Conservation (phyloP, 2,888 invertebrate species). For the Rotaria socialis region DNA sequence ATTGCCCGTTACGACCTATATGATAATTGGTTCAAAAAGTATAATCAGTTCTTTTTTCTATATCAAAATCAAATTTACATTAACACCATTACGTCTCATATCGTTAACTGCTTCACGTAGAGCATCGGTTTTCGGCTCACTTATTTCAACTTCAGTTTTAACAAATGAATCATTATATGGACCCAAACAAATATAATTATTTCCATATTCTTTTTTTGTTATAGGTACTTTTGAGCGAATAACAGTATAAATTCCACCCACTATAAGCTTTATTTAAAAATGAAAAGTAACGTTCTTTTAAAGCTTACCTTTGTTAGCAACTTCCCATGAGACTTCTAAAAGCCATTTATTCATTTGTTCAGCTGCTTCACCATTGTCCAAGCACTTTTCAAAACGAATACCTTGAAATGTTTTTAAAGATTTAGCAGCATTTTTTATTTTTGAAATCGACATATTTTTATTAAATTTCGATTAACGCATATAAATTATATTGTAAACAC, state of each 20-base stretch:
- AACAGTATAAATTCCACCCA: slow-evolving; percentile 98
- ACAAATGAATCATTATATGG: slow-evolving; percentile 91
- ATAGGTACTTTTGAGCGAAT: slow-evolving; percentile 93
- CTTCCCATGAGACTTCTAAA: slow-evolving; percentile 97
- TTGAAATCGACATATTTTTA: slow-evolving; percentile 39
- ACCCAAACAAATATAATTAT: slow-evolving; percentile 86
- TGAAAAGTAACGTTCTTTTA: too few species aligned
- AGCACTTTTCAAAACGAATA: slow-evolving; percentile 41
- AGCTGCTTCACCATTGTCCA: slow-evolving; percentile 65
- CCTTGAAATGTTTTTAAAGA: slow-evolving; percentile 42
- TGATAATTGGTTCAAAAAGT: background rate
- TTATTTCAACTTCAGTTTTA: slow-evolving; percentile 87
- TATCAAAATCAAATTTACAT: slow-evolving; percentile 58
- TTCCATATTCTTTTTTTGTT: slow-evolving; percentile 93
- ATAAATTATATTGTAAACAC: too few species aligned
- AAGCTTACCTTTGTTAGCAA: slow-evolving; percentile 82
- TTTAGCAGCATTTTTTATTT: slow-evolving; percentile 45
- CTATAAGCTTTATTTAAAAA: slow-evolving; percentile 61
- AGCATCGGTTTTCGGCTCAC: slow-evolving; percentile 71
- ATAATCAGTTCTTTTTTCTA: background rate
- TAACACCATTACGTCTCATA: slow-evolving; percentile 75
- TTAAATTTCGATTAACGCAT: background rate
- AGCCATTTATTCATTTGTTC: slow-evolving; percentile 87
- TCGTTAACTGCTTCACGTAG: slow-evolving; percentile 53
- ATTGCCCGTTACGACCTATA: slow-evolving; percentile 74